Evolutionary conservation across 2,113 vertebrate genomes (phyloP).

Genomic region (Jacana jacana): DNA sequence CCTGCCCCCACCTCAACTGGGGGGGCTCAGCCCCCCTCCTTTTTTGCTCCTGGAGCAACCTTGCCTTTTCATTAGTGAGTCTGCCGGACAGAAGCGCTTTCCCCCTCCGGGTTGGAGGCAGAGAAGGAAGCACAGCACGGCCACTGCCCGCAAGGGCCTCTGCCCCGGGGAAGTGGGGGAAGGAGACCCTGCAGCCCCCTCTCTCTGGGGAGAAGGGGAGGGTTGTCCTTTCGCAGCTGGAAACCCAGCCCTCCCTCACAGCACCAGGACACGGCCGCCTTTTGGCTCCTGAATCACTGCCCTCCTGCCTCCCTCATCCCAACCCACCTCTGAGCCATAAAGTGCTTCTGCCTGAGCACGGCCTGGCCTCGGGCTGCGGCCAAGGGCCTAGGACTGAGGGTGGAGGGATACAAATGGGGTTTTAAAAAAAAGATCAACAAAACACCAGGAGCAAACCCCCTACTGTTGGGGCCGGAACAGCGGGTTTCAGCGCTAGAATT

Average conservation of each 20-base stretch:
- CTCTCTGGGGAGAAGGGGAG: background rate
- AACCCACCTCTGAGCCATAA: background rate
- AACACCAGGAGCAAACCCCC: background rate
- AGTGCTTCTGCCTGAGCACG: background rate
- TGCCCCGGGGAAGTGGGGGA: background rate
- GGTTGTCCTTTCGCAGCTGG: background rate
- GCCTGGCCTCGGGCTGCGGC: accelerated
- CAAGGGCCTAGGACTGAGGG: background rate
- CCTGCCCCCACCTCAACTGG: background rate
- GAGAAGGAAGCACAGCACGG: background rate
- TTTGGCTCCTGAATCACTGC: background rate
- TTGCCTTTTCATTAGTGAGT: background rate
- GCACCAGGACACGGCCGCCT: accelerated
- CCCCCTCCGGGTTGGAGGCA: background rate
- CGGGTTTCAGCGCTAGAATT: slow-evolving; percentile 6
- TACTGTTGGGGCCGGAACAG: background rate
- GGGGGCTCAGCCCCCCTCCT: too few species aligned
- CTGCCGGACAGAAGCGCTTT: background rate
- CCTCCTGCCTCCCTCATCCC: background rate
- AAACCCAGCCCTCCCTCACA: background rate
- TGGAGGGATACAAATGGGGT: background rate
- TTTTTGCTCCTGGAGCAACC: background rate
- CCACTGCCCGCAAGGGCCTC: background rate
- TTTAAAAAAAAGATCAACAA: background rate
- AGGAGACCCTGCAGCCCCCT: background rate